Percentiles rank a stretch among this genome's conserved stretches.
These are phyloP conservation scores for Pipistrellus pygmaeus DNA, from an alignment of 2,797 vertebrate species.

Conservation along the genomic window DNA sequence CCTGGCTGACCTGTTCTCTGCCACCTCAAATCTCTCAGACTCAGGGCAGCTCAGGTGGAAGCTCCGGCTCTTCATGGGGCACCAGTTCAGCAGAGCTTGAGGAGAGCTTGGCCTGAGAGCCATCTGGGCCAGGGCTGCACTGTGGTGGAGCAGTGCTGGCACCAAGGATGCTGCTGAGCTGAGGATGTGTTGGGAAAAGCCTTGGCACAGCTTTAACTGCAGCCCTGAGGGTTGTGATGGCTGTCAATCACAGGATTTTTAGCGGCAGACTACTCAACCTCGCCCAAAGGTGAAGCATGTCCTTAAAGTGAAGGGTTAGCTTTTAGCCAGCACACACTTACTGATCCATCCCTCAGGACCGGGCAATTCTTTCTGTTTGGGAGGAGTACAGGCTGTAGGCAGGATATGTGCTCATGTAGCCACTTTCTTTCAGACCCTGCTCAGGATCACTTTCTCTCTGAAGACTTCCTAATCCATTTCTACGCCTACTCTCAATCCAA, in stretches of 20 bases:
- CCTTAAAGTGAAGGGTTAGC: conserved; percentile 60
- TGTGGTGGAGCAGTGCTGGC: conserved; percentile 81
- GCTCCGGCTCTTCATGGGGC: conserved; percentile 30
- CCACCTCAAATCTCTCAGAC: background rate
- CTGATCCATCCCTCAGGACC: background rate
- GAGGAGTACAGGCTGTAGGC: background rate
- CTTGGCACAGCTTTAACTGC: conserved; percentile 78
- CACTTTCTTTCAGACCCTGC: background rate
- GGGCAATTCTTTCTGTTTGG: background rate
- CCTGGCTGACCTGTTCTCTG: too few relatives aligned
- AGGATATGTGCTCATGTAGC: background rate
- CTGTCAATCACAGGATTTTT: conserved; percentile 82
- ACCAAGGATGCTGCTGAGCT: conserved; percentile 79
- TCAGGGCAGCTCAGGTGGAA: background rate
- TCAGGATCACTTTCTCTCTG: background rate
- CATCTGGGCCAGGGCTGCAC: conserved; percentile 57
- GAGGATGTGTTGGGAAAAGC: conserved; percentile 80
- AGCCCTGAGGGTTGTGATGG: conserved; percentile 73
- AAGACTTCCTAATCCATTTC: background rate
- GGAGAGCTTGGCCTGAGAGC: conserved; percentile 77
- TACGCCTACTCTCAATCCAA: background rate
- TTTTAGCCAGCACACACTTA: background rate
- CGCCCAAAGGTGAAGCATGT: conserved; percentile 75
- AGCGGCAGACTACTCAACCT: conserved; percentile 68
- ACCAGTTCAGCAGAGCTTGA: conserved; percentile 1